Evolutionary conservation across 2,888 invertebrate genomes (phyloP), one percentile per base, ranked within the genome.

Genomic region (Chalcosyrphus nemorum): DNA sequence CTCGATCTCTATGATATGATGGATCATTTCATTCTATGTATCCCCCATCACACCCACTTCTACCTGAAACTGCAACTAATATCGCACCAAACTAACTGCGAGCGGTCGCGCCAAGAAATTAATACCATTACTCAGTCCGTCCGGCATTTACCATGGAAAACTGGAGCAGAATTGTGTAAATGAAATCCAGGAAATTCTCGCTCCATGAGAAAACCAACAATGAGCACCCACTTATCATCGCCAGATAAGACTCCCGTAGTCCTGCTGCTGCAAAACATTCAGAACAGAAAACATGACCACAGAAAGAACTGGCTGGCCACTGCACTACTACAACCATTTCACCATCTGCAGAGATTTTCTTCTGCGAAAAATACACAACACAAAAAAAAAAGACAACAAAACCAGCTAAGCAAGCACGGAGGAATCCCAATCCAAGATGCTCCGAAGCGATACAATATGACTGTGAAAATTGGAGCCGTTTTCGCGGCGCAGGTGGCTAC

Each of bases 381-480:
- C 4, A 41, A 63, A 24, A 61, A 57, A 59, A 52, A 71, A 61
- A 63, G 41, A 41, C 9, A 43, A 21, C n/a, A 59, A 50, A 21
- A 17, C 1, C 45, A 47, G 45, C 59, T 29, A 56, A 9, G n/a
- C 72, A 61, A 15, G 35, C 47, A 32, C 43, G 45, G 61, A 13
- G 59, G 63, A 54, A 72, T 74, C 74, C 72, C 57, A 70, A 52
- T 63, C 57, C 56, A 63, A 78, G 84, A 84, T 80, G 63, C 70
- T 74, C 57, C 52, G 63, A 29, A 54, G 72, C 68, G 80, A 80
- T 80, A 75, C 80, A 80, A 74, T 74, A 75, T 75, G 80, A 70
- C 68, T 74, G 80, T 80, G 84, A 80, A 84, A 80, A 84, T 80
- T 84, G 84, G 70, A 84, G 84, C 84, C 80, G 52, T 75, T 84